Percentiles rank a stretch among this genome's conserved stretches.
These are phyloP conservation scores for Rhabdophis nuchalis DNA, from an alignment of 2,797 vertebrate genomes.

Conservation along the genomic window DNA sequence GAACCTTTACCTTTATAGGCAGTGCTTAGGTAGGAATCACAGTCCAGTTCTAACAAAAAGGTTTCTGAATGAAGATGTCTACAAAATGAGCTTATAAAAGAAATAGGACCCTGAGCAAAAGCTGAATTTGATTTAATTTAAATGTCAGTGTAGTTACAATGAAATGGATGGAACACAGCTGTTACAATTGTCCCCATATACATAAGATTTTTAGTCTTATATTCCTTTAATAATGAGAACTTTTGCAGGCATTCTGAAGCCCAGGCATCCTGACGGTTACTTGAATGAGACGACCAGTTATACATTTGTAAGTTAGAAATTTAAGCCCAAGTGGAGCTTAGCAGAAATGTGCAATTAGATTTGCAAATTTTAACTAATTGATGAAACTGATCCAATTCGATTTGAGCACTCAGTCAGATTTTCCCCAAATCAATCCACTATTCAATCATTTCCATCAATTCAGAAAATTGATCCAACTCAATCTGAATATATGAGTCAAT, in stretches of 20 bases:
- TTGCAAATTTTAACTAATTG: not conserved
- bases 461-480: not conserved
- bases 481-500: not conserved
- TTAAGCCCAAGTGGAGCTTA: not conserved
- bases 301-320: not conserved
- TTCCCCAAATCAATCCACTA: not conserved
- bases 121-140: not conserved
- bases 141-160: not conserved
- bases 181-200: not conserved
- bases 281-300: not conserved
- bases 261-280: not conserved
- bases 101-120: not conserved
- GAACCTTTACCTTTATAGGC: not conserved
- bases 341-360: not conserved
- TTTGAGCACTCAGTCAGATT: not conserved
- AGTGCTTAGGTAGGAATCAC: not conserved
- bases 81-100: not conserved
- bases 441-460: not conserved
- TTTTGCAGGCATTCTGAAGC: not conserved
- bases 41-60: not conserved
- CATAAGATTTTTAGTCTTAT: not conserved
- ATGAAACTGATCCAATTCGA: not conserved
- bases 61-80: not conserved
- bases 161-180: not conserved
- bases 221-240: not conserved